phyloP scores from a whole-genome alignment of 2,113 vertebrate species.

The Psittacara wagleri region DNA sequence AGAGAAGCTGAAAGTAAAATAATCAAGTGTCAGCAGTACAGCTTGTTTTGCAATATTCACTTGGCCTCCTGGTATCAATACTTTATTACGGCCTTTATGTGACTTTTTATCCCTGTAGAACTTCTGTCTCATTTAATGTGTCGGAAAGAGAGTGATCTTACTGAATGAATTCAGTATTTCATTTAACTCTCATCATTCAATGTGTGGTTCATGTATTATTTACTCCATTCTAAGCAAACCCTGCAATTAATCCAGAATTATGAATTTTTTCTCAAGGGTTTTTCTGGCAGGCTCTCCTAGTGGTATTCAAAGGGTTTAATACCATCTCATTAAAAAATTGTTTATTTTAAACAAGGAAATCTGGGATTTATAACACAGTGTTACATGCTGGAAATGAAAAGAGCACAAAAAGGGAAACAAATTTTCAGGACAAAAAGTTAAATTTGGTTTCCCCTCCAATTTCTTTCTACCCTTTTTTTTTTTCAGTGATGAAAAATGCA shows the following conservation, averaged over 20 bases:
- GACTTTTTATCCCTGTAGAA: neutral
- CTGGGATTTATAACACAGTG: neutral
- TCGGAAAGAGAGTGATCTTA: neutral
- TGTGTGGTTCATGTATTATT: constrained; percentile 2
- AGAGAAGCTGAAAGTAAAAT: neutral
- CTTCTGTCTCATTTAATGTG: neutral
- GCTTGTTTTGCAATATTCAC: neutral
- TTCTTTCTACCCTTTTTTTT: neutral
- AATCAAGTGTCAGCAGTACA: neutral
- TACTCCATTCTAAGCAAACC: constrained; percentile 23
- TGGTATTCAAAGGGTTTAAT: constrained; percentile 31
- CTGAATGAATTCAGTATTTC: neutral
- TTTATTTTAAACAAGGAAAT: constrained; percentile 8
- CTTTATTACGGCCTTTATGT: neutral
- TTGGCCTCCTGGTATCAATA: neutral
- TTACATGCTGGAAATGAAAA: neutral
- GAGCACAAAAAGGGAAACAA: neutral
- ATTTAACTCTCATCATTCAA: neutral
- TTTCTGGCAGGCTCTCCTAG: constrained; percentile 27
- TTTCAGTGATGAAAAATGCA: neutral
- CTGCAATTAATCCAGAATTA: constrained; percentile 47
- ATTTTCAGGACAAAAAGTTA: neutral
- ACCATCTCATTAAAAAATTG: neutral
- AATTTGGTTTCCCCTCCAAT: neutral
- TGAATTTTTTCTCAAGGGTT: constrained; percentile 43